A percentile compares a stretch with the other conserved stretches of the same genome.
Conservation (phyloP, 2,888 invertebrate species). For the Drosophila anomelani region DNA sequence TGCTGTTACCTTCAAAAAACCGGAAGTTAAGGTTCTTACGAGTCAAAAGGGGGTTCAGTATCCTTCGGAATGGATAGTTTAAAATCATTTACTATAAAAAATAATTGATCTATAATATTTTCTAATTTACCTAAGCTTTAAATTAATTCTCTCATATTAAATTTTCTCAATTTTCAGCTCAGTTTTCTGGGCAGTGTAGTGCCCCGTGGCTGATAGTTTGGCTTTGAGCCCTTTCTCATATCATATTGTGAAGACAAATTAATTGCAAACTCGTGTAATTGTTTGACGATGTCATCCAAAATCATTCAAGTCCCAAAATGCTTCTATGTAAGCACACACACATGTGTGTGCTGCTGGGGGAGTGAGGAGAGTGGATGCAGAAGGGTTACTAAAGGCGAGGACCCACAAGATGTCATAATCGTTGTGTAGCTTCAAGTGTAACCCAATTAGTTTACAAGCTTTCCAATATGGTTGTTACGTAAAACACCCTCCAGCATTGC, state of each 20-base stretch:
- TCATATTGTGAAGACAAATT: constrained; percentile 66
- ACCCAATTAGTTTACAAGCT: constrained; percentile 68
- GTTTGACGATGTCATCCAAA: constrained; percentile 63
- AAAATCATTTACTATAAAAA: too few species aligned
- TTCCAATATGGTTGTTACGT: constrained; percentile 33
- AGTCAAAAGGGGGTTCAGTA: too few species aligned
- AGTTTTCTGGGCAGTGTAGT: not conserved
- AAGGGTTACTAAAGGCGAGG: not conserved
- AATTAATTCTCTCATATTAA: too few species aligned
- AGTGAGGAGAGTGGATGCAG: not conserved
- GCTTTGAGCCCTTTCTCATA: constrained; percentile 41
- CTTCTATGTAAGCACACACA: not conserved
- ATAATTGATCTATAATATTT: too few species aligned
- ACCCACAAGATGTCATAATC: constrained; percentile 52
- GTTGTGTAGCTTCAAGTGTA: constrained; percentile 54
- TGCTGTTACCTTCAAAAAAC: too few species aligned
- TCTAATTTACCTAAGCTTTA: too few species aligned
- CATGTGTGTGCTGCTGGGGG: not conserved
- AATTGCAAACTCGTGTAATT: constrained; percentile 77
- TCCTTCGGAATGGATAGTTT: too few species aligned
- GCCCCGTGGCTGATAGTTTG: constrained; percentile 5
- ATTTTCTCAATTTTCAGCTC: too few species aligned
- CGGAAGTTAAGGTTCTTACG: too few species aligned
- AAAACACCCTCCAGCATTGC: not conserved
- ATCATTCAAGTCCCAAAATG: constrained; percentile 8